Base-by-base conservation (phyloP, 1,140 invertebrate genomes). In the Nylanderia fulva region DNA sequence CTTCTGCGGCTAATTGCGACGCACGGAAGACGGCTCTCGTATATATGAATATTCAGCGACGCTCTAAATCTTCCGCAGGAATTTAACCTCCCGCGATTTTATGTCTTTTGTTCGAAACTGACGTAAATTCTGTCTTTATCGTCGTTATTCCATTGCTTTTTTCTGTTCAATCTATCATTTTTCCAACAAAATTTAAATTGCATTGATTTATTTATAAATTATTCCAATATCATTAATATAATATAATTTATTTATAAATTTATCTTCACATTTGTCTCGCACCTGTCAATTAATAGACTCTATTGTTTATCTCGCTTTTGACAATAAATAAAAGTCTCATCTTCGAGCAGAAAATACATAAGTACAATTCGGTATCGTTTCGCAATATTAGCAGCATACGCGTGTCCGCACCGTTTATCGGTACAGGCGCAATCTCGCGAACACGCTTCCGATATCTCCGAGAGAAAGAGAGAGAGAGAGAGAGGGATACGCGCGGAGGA, bases 1-100 rank as follows among this genome's bases (percentile, higher is more conserved):
- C 66, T 82, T 58, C 36, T 60, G n/a, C n/a, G 77, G 77, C 77
- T 82, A 82, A 82, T 82, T 82, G 77, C 76, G 76, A 79, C 61
- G 61, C 61, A 48, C 77, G 77, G 66, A 72, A 82, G 77, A 82
- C 77, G 66, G 66, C 36, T 82, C 77, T 29, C 66, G 66, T 72
- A n/a, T n/a, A n/a, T n/a, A 82, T 82, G 77, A 82, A 82, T 82
- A 82, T 82, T 82, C 77, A 82, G 77, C 66, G 39, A 33, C 52
- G 33, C 24, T 48, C 58, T 75, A 64, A 76, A 84, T 84, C 56
- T 76, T 54, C 21, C 21, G 66, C 48, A 48, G 52, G 61, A 86
- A 84, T 74, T 72, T 18, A 45, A 24, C 56, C 76, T 69, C 36
- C 39, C 77, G 45, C 27, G 63, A 80, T 21, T 11, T 11, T 54